Evolutionary conservation across 2,797 vertebrate species (phyloP).

Genomic region (Phataginus tetradactyla): DNA sequence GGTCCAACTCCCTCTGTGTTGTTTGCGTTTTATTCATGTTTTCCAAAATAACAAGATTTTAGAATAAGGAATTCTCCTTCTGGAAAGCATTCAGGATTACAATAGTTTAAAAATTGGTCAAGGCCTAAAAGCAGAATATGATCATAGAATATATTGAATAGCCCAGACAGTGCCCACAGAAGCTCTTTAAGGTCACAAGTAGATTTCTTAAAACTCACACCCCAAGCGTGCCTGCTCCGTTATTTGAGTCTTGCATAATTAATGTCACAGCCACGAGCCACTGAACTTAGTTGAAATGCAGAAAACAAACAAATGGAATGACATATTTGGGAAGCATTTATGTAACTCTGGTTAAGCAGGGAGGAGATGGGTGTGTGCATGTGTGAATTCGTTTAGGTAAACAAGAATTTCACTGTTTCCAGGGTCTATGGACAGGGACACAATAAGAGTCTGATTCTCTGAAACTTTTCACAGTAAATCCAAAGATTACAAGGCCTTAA

Average conservation of each 20-base stretch:
- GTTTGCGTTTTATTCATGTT: conserved; percentile 72
- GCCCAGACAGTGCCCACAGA: conserved; percentile 75
- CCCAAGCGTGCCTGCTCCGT: neutral
- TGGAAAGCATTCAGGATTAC: conserved; percentile 72
- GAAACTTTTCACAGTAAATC: conserved; percentile 44
- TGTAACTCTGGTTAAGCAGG: neutral
- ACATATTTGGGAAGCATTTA: neutral
- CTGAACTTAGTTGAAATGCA: conserved; percentile 4
- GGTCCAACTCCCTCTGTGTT: conserved; percentile 61
- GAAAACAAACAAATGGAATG: conserved; percentile 30
- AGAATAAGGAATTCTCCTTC: conserved; percentile 44
- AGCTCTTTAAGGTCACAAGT: conserved; percentile 54
- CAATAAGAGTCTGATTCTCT: neutral
- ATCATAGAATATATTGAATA: conserved; percentile 80
- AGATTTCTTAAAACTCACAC: conserved; percentile 64
- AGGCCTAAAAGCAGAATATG: conserved; percentile 61
- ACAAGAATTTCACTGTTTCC: neutral
- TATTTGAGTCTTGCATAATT: conserved; percentile 56
- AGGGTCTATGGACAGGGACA: neutral
- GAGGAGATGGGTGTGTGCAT: neutral
- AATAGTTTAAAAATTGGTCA: conserved; percentile 80
- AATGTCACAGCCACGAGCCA: neutral
- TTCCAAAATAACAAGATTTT: conserved; percentile 78
- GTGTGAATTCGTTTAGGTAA: neutral
- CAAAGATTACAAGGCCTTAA: conserved; percentile 36